A percentile compares a stretch with the other conserved stretches of the same genome.
Evolutionary conservation across 2,888 invertebrate species (phyloP).

Genomic region (Xanthia togata): DNA sequence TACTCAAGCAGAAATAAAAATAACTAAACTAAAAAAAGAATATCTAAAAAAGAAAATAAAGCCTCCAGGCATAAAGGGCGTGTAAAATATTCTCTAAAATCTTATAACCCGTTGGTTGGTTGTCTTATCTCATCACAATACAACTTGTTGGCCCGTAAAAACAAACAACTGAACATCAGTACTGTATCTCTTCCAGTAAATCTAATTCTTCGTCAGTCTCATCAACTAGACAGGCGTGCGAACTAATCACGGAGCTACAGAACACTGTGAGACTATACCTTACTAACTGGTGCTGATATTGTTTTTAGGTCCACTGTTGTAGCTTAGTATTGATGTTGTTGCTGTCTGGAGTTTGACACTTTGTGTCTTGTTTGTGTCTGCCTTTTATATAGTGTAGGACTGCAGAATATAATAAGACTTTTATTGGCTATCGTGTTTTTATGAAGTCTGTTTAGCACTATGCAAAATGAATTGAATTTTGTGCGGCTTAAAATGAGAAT

Average conservation of each 20-base stretch:
- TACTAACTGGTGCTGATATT: constrained; percentile 7
- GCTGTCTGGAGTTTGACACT: constrained; percentile 6
- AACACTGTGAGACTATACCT: constrained; percentile 32
- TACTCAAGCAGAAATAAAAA: no score
- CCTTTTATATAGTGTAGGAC: background rate
- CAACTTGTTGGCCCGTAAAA: background rate
- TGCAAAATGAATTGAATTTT: background rate
- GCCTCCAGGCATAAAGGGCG: no score
- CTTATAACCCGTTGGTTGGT: no score
- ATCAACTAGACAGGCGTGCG: constrained; percentile 63
- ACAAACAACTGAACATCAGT: background rate
- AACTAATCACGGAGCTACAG: constrained; percentile 63
- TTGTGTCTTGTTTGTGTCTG: background rate
- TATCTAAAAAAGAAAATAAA: no score
- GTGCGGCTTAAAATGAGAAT: background rate
- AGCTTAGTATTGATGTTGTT: background rate
- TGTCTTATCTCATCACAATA: background rate
- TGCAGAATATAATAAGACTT: background rate
- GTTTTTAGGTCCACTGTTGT: constrained; percentile 27
- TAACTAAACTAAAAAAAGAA: no score
- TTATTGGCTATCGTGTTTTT: background rate
- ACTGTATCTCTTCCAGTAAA: constrained; percentile 23
- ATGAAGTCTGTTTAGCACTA: background rate
- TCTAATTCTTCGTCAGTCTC: constrained; percentile 26
- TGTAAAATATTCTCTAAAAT: no score